Evolutionary conservation across 2,797 vertebrate species (phyloP).

Genomic region (Apodemus agrarius): DNA sequence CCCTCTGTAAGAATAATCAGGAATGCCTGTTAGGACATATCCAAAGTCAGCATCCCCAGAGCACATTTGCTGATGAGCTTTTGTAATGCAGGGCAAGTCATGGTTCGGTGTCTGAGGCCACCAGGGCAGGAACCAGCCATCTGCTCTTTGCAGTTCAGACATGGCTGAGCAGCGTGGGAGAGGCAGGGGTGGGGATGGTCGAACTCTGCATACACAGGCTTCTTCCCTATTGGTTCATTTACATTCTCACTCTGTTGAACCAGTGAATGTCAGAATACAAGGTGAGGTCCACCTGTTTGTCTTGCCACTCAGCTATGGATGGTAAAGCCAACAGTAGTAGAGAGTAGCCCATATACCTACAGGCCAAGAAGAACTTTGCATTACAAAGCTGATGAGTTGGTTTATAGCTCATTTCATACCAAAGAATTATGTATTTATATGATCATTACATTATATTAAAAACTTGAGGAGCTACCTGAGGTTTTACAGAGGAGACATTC

Average conservation of each 20-base stretch:
- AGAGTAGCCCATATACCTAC: neutral
- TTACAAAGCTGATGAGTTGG: no score
- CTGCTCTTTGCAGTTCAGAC: neutral
- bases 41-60: neutral
- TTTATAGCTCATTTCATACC: neutral
- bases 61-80: neutral
- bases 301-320: neutral
- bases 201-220: neutral
- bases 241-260: neutral
- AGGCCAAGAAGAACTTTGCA: no score
- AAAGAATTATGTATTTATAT: neutral
- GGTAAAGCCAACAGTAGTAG: neutral
- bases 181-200: neutral
- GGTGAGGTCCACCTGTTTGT: neutral
- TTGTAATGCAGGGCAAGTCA: neutral
- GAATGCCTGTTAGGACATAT: neutral
- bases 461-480: neutral
- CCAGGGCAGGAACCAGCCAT: neutral
- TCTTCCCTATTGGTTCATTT: neutral
- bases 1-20: neutral
- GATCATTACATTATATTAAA: neutral
- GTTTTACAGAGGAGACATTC: neutral
- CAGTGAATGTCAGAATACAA: neutral
- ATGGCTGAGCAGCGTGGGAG: no score
- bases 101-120: accelerated